Evolutionary conservation across 1,140 invertebrate genomes (phyloP), one percentile per base, ranked within the genome.

Genomic region (Diuraphis noxia): DNA sequence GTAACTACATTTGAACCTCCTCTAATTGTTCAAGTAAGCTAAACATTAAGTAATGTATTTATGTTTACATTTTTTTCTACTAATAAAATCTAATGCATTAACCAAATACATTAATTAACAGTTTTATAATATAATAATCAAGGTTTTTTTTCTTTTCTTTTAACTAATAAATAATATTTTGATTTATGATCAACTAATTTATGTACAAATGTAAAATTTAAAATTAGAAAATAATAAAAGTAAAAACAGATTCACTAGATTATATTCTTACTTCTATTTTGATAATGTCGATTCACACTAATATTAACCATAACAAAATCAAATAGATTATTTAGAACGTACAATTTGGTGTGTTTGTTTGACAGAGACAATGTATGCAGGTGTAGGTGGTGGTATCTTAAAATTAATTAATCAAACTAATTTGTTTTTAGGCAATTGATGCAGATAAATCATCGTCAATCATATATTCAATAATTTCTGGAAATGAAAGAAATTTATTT

Each of bases 391-490:
- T 5, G 21, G 41, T 43, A 10, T 43, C 41, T 43, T 10, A 43
- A 43, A 43, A 43, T 43, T 43, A 10, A 82, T 49, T 34, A 49
- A 34, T 63, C n/a, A 72, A 85, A 79, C 17, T 77, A 89, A 84
- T 63, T 92, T 92, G 95, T 93, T 95, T 96, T 1, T 95, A 96
- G 93, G 97, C 97, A 0, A 95, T 95, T 30, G 97, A 98, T 94
- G 95, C 95, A 5, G 97, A 98, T 93, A 96, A 96, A 92, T 96
- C 96, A 2, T 98, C 97, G 0, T 96, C 96, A 92, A 95, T 98
- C 19, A 96, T 95, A 19, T 98, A 98, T 93, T 96, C 95, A 1
- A 95, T 97, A 81, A 94, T 96, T 56, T 95, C 95, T 13, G 96
- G 96, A 4, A 95, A 96, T 89, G 94, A 95, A 34, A 94, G 95